A percentile compares a stretch with the other conserved stretches of the same genome.
phyloP scores from a whole-genome alignment of 1,140 invertebrate genomes.

The Habropoda laboriosa region DNA sequence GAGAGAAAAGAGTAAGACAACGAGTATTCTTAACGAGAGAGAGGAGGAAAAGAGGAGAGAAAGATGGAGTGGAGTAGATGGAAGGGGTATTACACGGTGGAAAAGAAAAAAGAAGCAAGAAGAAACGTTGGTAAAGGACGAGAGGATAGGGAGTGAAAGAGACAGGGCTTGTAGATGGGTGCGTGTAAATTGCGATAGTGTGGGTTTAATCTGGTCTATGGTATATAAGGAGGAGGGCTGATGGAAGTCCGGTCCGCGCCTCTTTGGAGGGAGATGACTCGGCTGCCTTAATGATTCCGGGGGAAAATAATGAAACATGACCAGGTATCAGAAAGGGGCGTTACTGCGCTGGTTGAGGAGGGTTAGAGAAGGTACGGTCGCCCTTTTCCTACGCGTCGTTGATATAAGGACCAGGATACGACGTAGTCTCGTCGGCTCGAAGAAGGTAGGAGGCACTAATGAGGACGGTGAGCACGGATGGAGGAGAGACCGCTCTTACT shows the following conservation, averaged over 20 bases:
- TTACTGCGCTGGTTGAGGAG: constrained; percentile 55
- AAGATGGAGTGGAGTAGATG: too few species aligned
- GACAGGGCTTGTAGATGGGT: constrained; percentile 42
- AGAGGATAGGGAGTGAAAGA: constrained; percentile 16
- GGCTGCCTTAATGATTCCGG: constrained; percentile 74
- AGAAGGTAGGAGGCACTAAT: constrained; percentile 79
- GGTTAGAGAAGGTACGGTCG: constrained; percentile 51
- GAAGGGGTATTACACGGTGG: constrained; percentile 38
- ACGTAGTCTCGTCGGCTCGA: constrained; percentile 40
- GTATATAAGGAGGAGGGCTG: constrained; percentile 57
- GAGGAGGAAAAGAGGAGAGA: constrained; percentile 14
- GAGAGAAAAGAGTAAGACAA: constrained; percentile 8
- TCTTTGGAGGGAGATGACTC: constrained; percentile 70
- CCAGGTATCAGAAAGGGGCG: constrained; percentile 70
- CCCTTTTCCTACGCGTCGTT: constrained; percentile 65
- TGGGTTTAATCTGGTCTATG: constrained; percentile 62
- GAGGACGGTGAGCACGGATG: constrained; percentile 64
- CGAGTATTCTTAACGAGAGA: background rate
- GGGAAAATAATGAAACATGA: constrained; percentile 79
- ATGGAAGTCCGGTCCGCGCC: constrained; percentile 60
- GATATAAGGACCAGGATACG: constrained; percentile 67
- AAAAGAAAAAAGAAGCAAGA: constrained; percentile 36
- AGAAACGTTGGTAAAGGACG: constrained; percentile 30
- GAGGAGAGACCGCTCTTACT: constrained; percentile 24
- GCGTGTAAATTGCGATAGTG: constrained; percentile 31